Percentiles rank a stretch among this genome's conserved stretches.
phyloP scores from a whole-genome alignment of 2,113 vertebrate genomes.

The Marmota flaviventris region DNA sequence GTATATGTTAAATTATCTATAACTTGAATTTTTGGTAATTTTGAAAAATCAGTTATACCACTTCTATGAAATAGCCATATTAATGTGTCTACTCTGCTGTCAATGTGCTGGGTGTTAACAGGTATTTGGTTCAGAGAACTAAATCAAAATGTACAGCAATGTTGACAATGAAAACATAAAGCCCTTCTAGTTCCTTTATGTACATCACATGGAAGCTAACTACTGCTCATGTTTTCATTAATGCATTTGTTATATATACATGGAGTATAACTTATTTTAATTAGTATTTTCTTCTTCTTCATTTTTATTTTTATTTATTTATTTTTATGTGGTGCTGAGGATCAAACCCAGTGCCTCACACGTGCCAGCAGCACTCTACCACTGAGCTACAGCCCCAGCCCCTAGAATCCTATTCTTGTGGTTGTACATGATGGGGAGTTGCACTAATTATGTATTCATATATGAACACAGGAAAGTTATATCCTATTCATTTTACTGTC shows the following conservation, averaged over 20 bases:
- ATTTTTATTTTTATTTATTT: too few species aligned
- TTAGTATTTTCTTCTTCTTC: too few species aligned
- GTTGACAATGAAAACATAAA: not conserved
- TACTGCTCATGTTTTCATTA: not conserved
- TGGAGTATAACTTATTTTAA: too few species aligned
- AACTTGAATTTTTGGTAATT: not conserved
- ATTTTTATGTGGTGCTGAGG: too few species aligned
- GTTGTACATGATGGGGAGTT: too few species aligned
- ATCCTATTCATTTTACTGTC: too few species aligned
- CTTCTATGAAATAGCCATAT: not conserved
- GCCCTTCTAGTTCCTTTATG: not conserved
- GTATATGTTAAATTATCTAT: not conserved
- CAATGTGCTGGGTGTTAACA: not conserved
- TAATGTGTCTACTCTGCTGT: not conserved
- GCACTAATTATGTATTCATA: too few species aligned
- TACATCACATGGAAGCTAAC: not conserved
- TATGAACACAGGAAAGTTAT: too few species aligned
- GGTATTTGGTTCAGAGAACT: not conserved
- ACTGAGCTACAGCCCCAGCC: too few species aligned
- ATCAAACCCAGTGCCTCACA: too few species aligned
- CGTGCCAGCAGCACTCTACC: too few species aligned
- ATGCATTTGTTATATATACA: not conserved
- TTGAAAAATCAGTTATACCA: not conserved
- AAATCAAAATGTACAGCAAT: not conserved
- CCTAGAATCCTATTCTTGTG: too few species aligned